Evolutionary conservation across 2,888 invertebrate species (phyloP), one percentile per base, ranked within the genome.

Genomic region (Alentia gelatinosa): DNA sequence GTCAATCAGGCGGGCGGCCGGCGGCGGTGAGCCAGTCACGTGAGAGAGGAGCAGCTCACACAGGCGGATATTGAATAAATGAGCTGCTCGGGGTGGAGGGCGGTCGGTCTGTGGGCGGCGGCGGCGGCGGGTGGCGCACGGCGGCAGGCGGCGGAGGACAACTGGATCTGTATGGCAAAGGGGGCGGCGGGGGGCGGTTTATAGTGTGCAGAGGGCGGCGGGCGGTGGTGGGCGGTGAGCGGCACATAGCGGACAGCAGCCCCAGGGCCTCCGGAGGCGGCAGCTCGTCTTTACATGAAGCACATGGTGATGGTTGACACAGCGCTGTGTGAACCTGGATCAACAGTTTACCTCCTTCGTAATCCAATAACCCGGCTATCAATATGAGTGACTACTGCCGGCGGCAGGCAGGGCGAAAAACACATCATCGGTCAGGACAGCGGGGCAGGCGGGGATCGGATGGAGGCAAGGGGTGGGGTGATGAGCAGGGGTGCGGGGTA

Each of bases 61-160:
- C 68, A 35, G 37, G 19, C 79, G 79, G 79, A 79, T 35, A 79
- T 39, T 35, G 79, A 33, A 74, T 74, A 74, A 74, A 74, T 74
- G 74, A 74, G 74, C 1, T 33, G 74, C 56, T 56, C 56, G 56
- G 56, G 56, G 56, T 56, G n/a, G n/a, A n/a, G n/a, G n/a, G n/a
- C n/a, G 47, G 47, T 47, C 9, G 47, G 47, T n/a, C n/a, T n/a
- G n/a, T n/a, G n/a, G n/a, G n/a, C n/a, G n/a, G n/a, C n/a, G n/a
- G n/a, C n/a, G n/a, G n/a, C n/a, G n/a, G n/a, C n/a, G n/a, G n/a
- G n/a, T n/a, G n/a, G n/a, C n/a, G n/a, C n/a, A n/a, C n/a, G n/a
- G n/a, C n/a, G n/a, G n/a, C n/a, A n/a, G n/a, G n/a, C n/a, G n/a
- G n/a, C n/a, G n/a, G n/a, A n/a, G n/a, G n/a, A n/a, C n/a, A n/a